Evolutionary conservation across 2,113 vertebrate genomes (phyloP), one percentile per base, ranked within the genome.

Genomic region (Calypte anna): DNA sequence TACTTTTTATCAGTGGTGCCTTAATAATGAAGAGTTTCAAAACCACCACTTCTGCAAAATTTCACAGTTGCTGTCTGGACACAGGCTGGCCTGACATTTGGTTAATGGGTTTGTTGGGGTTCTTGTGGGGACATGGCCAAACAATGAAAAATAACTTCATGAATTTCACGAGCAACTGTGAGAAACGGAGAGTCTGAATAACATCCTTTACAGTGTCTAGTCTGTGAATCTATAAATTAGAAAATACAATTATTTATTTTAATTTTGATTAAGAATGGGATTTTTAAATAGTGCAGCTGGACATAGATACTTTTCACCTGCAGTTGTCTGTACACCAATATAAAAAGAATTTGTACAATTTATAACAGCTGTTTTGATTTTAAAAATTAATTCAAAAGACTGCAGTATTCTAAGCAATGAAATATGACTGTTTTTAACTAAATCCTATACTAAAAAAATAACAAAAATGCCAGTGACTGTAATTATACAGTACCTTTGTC

Each of bases 21-120:
- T 95, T 94, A 94, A 95, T 86, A 97, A 96, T 48, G 80, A 97
- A 96, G 82, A 95, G 63, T 68, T 94, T 96, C 58, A 90, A 94
- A 89, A 88, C 82, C 31, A 91, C 50, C 75, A 64, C 33, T 78
- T 74, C n/a, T 86, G 73, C 94, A 95, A 72, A 93, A 91, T n/a
- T 96, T 96, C 87, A 90, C 66, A 94, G 46, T 94, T 95, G 70
- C 38, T 3, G 12, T 77, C 72, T 80, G 73, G 62, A 79, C 50
- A 59, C 18, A 82, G 62, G 36, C 79, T 16, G 6, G 46, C 31
- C 53, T 76, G 44, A 64, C 4, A 25, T 54, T 90, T 57, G 7
- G 66, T 77, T 85, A 70, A 55, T 90, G 33, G 16, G 48, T 80
- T 44, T 50, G 10, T 54, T 70, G 36, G 14, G 4, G 0, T 0